Evolutionary conservation across 2,113 vertebrate genomes (phyloP).

Genomic region (Benitochromis conjunctus): DNA sequence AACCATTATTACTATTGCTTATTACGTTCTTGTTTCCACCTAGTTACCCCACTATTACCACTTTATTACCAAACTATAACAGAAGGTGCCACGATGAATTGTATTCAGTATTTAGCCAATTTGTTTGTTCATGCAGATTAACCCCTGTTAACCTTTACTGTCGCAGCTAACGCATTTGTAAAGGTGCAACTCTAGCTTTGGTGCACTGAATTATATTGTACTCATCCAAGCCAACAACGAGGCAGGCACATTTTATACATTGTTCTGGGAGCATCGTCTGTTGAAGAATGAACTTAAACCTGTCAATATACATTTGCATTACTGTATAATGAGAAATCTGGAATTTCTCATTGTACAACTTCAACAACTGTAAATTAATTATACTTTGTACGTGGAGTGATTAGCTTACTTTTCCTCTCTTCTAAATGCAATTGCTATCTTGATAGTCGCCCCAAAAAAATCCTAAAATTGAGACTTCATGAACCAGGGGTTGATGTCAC

Average conservation of each 20-base stretch:
- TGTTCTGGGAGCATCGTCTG: background rate
- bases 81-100: accelerated
- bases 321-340: background rate
- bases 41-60: background rate
- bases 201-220: background rate
- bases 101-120: background rate
- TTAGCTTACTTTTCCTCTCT: background rate
- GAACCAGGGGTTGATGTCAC: background rate
- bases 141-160: background rate
- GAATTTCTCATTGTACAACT: background rate
- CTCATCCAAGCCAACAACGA: background rate
- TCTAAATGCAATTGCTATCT: too few relatives aligned
- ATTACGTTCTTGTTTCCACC: background rate
- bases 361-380: background rate
- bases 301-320: background rate
- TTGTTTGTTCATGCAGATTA: background rate
- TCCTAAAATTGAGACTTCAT: background rate
- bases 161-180: background rate
- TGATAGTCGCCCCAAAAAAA: background rate
- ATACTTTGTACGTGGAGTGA: background rate
- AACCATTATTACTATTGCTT: background rate
- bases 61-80: background rate
- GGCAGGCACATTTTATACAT: background rate
- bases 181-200: background rate
- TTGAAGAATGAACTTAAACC: background rate